Evolutionary conservation across 2,888 invertebrate genomes (phyloP).

Genomic region (Ephialtes manifestator): DNA sequence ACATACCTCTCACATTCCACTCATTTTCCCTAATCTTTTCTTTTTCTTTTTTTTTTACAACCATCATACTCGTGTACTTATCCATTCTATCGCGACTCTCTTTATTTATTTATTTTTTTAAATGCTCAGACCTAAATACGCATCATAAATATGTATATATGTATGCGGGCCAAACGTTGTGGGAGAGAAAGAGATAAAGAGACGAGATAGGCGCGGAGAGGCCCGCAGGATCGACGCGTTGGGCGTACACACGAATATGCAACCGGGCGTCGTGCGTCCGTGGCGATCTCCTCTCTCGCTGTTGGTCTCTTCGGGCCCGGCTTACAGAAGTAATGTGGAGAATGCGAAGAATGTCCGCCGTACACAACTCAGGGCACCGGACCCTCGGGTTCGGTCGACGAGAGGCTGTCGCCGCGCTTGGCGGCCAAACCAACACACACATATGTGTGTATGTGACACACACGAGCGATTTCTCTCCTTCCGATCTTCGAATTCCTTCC

Average conservation of each 20-base stretch:
- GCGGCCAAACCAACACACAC: background rate
- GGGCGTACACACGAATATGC: slow-evolving; percentile 66
- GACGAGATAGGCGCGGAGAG: slow-evolving; percentile 62
- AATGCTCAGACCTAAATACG: slow-evolving; percentile 32
- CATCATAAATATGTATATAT: slow-evolving; percentile 62
- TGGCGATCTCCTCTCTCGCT: slow-evolving; percentile 46
- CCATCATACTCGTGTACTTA: slow-evolving; percentile 5
- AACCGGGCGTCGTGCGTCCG: slow-evolving; percentile 57
- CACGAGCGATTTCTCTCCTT: slow-evolving; percentile 25
- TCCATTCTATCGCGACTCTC: slow-evolving; percentile 16
- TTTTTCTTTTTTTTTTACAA: background rate
- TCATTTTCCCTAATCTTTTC: background rate
- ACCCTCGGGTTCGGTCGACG: slow-evolving; percentile 58
- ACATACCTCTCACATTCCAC: background rate
- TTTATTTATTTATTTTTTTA: slow-evolving; percentile 7
- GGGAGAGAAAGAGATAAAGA: slow-evolving; percentile 21
- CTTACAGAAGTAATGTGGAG: slow-evolving; percentile 65
- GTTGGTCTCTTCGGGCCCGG: slow-evolving; percentile 44
- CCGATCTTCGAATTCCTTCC: slow-evolving; percentile 59
- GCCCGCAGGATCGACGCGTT: slow-evolving; percentile 66
- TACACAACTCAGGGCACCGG: slow-evolving; percentile 50
- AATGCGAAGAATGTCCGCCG: slow-evolving; percentile 66
- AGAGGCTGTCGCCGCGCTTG: background rate
- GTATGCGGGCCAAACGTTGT: slow-evolving; percentile 32
- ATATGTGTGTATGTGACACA: background rate